These are phyloP conservation scores for Agriopis aurantiaria DNA, from an alignment of 2,888 invertebrate species.

Conservation along the genomic window DNA sequence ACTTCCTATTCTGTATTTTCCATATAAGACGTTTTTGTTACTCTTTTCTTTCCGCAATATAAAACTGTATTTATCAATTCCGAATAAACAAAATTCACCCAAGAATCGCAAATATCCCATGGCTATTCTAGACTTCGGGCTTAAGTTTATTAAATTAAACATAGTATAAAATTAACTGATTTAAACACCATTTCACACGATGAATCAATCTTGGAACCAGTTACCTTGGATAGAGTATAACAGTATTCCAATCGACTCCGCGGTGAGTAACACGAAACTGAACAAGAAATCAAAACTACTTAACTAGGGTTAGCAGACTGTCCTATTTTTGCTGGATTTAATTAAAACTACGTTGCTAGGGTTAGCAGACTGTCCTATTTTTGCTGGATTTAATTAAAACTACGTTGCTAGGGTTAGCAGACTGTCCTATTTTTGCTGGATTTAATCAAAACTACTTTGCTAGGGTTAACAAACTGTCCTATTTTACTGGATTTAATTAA, in stretches of 20 bases:
- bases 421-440: too few relatives aligned
- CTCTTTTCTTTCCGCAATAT: background rate
- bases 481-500: too few relatives aligned
- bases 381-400: too few relatives aligned
- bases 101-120: background rate
- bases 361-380: too few relatives aligned
- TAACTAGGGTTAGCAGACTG: conserved; percentile 53
- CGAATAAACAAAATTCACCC: background rate
- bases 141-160: conserved; percentile 18
- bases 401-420: too few relatives aligned
- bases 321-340: conserved; percentile 32
- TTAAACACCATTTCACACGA: conserved; percentile 35
- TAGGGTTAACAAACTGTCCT: background rate
- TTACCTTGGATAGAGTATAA: conserved; percentile 45
- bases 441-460: too few relatives aligned
- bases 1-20: too few relatives aligned
- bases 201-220: conserved; percentile 41
- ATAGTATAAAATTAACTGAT: conserved; percentile 10
- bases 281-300: conserved; percentile 72
- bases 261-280: conserved; percentile 51
- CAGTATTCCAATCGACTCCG: conserved; percentile 59
- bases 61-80: background rate
- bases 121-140: background rate
- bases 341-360: too few relatives aligned
- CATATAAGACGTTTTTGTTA: background rate